Evolutionary conservation across 2,797 vertebrate species (phyloP), one percentile per base, ranked within the genome.

Genomic region (Rhyacichthys aspro): DNA sequence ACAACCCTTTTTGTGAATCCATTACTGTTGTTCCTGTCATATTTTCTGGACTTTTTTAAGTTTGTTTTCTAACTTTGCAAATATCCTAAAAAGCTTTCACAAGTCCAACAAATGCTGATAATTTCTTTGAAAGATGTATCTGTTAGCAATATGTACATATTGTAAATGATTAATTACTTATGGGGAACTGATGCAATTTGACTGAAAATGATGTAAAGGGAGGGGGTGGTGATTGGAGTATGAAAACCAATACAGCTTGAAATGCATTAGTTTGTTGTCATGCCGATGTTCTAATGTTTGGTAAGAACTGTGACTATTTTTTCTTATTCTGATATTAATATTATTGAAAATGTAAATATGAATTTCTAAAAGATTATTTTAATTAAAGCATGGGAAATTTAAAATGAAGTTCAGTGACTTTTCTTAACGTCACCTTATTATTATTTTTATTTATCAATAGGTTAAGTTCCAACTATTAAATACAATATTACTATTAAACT

Each of bases 351-450:
- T 94, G 93, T 92, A 93, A 87, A 93, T 93, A 92, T 78, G 86
- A 85, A 91, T 94, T 94, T 94, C 84, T 93, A 94, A 92, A 92
- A 83, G 93, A 93, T 89, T 94, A 94, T 94, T 94, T 94, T 93
- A 93, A 94, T 92, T 93, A 94, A 94, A 94, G 93, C 93, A 94
- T 94, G 93, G 82, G 68, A 85, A 89, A 91, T 81, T 87, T 78
- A 81, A 41, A 38, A n/a, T 8, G 47, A 58, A 18, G 28, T 58
- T 54, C 9, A 7, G 41, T 59, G 12, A 15, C 66, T 60, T 80
- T 43, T 70, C 70, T 72, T 53, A 33, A 34, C 9, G 14, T 10
- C 9, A 14, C 11, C 10, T 11, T 39, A 8, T 7, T 12, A 6
- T 23, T 7, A 42, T 55, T 38, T 49, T 58, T 17, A 46, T 49